Conservation (phyloP, 2,113 vertebrate species). For the Grus americana region DNA sequence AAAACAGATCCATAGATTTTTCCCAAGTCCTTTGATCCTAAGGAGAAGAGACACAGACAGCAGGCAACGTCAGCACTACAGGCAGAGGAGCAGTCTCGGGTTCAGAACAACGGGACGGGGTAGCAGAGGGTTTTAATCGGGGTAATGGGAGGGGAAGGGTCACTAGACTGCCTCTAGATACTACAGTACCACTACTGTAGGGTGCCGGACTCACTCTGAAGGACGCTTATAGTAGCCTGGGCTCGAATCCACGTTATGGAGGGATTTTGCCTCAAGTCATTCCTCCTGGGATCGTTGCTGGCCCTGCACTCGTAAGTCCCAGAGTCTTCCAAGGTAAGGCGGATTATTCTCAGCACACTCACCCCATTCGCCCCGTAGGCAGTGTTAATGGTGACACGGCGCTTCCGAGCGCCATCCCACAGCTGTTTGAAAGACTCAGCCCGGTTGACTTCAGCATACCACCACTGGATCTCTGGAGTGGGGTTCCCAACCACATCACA, state of each 20-base stretch:
- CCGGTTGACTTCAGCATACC: constrained; percentile 98
- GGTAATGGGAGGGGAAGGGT: constrained; percentile 37
- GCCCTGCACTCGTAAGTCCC: constrained; percentile 99
- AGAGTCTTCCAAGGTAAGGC: constrained; percentile 95
- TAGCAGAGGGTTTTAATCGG: neutral
- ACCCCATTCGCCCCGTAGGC: constrained; percentile 95
- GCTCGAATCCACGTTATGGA: constrained; percentile 98
- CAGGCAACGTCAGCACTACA: constrained; percentile 66
- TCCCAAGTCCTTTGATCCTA: constrained; percentile 66
- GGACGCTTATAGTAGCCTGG: constrained; percentile 98
- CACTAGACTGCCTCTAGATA: constrained; percentile 83
- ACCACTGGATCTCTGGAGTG: constrained; percentile 99
- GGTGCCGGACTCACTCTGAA: constrained; percentile 96
- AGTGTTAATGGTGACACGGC: constrained; percentile 94
- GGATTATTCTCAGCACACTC: constrained; percentile 94
- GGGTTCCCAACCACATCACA: constrained; percentile 98
- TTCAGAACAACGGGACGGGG: constrained; percentile 43
- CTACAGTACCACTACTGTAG: constrained; percentile 84
- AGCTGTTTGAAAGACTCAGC: constrained; percentile 99
- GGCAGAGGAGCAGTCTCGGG: constrained; percentile 44
- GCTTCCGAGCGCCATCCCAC: constrained; percentile 95
- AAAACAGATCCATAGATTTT: constrained; percentile 32
- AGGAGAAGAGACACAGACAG: constrained; percentile 59
- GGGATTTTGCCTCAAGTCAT: constrained; percentile 97
- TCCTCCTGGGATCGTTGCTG: constrained; percentile 97